These are phyloP conservation scores for Zaprionus gabonicus DNA, from an alignment of 1,140 invertebrate species.

Conservation along the genomic window DNA sequence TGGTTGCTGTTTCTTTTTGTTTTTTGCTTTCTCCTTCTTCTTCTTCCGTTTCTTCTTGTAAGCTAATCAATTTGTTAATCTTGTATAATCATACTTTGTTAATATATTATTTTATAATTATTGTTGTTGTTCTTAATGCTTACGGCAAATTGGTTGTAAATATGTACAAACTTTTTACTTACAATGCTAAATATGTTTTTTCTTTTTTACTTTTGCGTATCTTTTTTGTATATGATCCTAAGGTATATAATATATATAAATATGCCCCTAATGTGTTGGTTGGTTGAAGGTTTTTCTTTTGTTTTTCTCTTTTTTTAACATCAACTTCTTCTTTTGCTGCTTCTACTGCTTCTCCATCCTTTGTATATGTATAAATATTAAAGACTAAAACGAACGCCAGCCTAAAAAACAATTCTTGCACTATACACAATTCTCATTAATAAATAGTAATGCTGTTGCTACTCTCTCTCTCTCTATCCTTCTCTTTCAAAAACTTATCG, in stretches of 20 bases:
- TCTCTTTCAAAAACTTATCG: neutral
- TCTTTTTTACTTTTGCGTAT: conserved; percentile 33
- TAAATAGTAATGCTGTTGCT: conserved; percentile 81
- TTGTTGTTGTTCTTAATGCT: conserved; percentile 55
- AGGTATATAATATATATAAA: conserved; percentile 68
- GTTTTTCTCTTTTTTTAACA: conserved; percentile 26
- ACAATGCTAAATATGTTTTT: conserved; percentile 49
- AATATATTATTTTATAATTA: conserved; percentile 22
- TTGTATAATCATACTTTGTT: conserved; percentile 68
- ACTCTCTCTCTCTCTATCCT: conserved; percentile 16
- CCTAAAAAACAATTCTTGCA: conserved; percentile 62
- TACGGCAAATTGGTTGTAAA: conserved; percentile 74
- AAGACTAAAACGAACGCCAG: conserved; percentile 72
- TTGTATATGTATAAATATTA: conserved; percentile 81
- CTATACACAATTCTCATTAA: conserved; percentile 71
- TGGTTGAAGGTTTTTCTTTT: conserved; percentile 11
- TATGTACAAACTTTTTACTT: conserved; percentile 80
- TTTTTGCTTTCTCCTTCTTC: conserved; percentile 22
- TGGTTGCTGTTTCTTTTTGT: conserved; percentile 20
- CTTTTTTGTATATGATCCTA: conserved; percentile 57
- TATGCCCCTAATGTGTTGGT: conserved; percentile 64
- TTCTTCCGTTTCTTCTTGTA: conserved; percentile 11
- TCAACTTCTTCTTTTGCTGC: conserved; percentile 6
- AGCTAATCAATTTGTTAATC: conserved; percentile 53
- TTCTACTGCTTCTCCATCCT: conserved; percentile 12